These are phyloP conservation scores for Peromyscus eremicus DNA, from an alignment of 2,797 vertebrate species.

Conservation along the genomic window DNA sequence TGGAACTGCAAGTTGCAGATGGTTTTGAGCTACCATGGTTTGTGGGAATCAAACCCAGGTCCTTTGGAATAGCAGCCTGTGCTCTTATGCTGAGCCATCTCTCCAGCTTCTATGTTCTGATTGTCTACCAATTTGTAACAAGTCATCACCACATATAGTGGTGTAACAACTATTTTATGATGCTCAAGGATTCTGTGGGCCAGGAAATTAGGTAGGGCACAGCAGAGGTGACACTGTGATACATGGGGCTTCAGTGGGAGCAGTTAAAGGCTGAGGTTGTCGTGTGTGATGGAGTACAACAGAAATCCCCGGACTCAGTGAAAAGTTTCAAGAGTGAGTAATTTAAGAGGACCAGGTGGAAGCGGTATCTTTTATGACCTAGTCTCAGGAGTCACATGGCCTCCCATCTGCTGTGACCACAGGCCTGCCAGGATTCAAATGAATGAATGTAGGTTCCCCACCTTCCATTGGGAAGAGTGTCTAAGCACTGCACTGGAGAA, in stretches of 20 bases:
- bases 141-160: background rate
- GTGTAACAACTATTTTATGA: background rate
- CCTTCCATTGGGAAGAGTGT: background rate
- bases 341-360: constrained; percentile 28
- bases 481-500: constrained; percentile 21
- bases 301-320: background rate
- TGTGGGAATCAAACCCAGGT: background rate
- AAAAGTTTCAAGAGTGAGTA: constrained; percentile 38
- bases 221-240: background rate
- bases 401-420: background rate
- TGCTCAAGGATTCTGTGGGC: background rate
- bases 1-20: background rate
- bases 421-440: background rate
- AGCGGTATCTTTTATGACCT: background rate
- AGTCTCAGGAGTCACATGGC: constrained; percentile 33
- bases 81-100: background rate
- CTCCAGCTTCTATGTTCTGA: background rate
- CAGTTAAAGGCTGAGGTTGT: background rate
- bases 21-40: background rate
- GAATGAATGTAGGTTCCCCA: background rate
- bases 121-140: constrained; percentile 24
- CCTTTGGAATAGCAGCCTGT: background rate
- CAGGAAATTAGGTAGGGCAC: constrained; percentile 32
- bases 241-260: constrained; percentile 2
- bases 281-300: background rate